Percentiles rank a stretch among this genome's conserved stretches.
phyloP scores from a whole-genome alignment of 2,888 invertebrate species.

The Atrina japonica region DNA sequence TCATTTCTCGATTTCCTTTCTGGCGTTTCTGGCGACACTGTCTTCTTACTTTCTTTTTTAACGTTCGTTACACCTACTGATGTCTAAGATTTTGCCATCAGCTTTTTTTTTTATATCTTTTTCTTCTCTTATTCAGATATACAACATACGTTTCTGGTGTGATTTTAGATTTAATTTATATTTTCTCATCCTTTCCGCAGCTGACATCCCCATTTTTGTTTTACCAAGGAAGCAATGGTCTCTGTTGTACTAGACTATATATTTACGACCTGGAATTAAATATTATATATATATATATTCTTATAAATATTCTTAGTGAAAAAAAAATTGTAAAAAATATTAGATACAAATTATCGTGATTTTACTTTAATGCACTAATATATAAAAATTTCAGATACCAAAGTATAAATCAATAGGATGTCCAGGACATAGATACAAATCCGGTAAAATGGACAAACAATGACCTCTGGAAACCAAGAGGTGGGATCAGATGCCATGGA shows the following conservation, averaged over 20 bases:
- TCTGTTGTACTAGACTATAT: not conserved
- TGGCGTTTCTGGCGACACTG: conserved; percentile 10
- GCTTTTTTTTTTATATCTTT: not conserved
- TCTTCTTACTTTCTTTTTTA: conserved; percentile 10
- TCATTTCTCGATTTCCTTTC: conserved; percentile 10
- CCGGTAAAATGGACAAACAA: too few species aligned
- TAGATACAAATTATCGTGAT: not conserved
- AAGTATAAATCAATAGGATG: not conserved
- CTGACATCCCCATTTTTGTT: conserved; percentile 18
- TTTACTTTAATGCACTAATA: not conserved
- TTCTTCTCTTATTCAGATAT: conserved; percentile 10
- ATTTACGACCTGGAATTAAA: too few species aligned
- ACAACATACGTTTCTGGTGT: conserved; percentile 5
- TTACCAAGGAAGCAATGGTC: not conserved
- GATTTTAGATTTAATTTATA: not conserved
- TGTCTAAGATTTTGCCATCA: not conserved
- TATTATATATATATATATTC: too few species aligned
- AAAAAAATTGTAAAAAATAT: not conserved
- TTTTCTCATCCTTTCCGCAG: conserved; percentile 12
- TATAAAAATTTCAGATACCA: not conserved
- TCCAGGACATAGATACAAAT: too few species aligned
- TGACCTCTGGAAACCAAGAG: too few species aligned
- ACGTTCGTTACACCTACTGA: not conserved
- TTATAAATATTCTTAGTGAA: too few species aligned
- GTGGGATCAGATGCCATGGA: too few species aligned